Evolutionary conservation across 2,113 vertebrate genomes (phyloP).

Genomic region (Tichodroma muraria): DNA sequence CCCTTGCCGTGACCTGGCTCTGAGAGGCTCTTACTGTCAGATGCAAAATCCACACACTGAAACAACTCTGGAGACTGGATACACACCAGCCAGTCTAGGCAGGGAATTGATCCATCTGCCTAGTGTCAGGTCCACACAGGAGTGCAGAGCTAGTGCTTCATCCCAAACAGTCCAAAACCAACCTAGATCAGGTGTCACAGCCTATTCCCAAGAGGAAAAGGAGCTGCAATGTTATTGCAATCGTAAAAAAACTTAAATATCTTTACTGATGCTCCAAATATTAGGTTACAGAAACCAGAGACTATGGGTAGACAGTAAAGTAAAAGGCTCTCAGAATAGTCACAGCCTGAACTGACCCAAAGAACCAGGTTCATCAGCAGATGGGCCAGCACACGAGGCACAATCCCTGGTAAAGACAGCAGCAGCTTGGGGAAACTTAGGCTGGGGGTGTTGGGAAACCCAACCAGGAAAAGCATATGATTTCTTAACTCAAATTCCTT

Average conservation of each 20-base stretch:
- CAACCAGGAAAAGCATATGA: not conserved
- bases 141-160: not conserved
- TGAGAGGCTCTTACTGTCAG: not conserved
- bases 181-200: not conserved
- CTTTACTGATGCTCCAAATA: not conserved
- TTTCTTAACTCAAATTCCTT: not conserved
- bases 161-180: not conserved
- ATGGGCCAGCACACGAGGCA: not conserved
- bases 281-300: not conserved
- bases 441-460: not conserved
- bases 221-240: not conserved
- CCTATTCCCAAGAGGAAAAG: not conserved
- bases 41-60: not conserved
- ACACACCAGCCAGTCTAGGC: not conserved
- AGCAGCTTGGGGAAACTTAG: not conserved
- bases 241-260: not conserved
- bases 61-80: not conserved
- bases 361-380: not conserved
- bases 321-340: not conserved
- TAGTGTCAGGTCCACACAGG: rapidly evolving
- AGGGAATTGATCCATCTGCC: not conserved
- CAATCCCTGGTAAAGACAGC: not conserved
- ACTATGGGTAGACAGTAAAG: not conserved
- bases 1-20: not conserved
- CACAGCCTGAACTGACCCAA: not conserved